These are phyloP conservation scores for Drosophila punjabiensis DNA, from an alignment of 1,140 invertebrate species.

Conservation along the genomic window DNA sequence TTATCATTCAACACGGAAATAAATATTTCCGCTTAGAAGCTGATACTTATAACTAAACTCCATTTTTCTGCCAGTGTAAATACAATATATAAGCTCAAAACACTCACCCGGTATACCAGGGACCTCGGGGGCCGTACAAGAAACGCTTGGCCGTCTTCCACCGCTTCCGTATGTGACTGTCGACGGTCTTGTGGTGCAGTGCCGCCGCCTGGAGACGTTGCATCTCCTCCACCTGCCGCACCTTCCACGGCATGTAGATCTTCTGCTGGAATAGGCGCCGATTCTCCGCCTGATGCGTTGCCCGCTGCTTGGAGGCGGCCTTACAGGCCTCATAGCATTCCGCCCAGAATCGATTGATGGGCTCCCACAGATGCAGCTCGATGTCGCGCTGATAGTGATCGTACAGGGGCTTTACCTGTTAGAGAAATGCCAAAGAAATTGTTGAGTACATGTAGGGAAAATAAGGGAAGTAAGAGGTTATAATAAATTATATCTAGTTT, in stretches of 20 bases:
- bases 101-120: conserved; percentile 87
- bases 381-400: conserved; percentile 86
- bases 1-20: background rate
- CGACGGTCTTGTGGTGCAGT: conserved; percentile 86
- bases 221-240: conserved; percentile 86
- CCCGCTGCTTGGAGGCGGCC: conserved; percentile 87
- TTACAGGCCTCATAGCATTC: conserved; percentile 88
- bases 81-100: background rate
- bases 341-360: conserved; percentile 87
- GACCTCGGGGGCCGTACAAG: conserved; percentile 87
- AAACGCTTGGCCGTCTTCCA: conserved; percentile 87
- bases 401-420: conserved; percentile 85
- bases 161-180: conserved; percentile 86
- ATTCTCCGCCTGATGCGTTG: conserved; percentile 87
- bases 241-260: conserved; percentile 86
- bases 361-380: conserved; percentile 86
- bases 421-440: conserved; percentile 17
- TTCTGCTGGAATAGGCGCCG: conserved; percentile 88
- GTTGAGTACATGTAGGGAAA: background rate
- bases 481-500: background rate
- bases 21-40: too few species aligned
- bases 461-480: background rate
- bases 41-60: too few species aligned
- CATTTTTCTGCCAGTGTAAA: background rate
- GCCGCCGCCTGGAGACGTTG: conserved; percentile 86